Evolutionary conservation across 2,797 vertebrate species (phyloP).

Genomic region (Aldrovandia affinis): DNA sequence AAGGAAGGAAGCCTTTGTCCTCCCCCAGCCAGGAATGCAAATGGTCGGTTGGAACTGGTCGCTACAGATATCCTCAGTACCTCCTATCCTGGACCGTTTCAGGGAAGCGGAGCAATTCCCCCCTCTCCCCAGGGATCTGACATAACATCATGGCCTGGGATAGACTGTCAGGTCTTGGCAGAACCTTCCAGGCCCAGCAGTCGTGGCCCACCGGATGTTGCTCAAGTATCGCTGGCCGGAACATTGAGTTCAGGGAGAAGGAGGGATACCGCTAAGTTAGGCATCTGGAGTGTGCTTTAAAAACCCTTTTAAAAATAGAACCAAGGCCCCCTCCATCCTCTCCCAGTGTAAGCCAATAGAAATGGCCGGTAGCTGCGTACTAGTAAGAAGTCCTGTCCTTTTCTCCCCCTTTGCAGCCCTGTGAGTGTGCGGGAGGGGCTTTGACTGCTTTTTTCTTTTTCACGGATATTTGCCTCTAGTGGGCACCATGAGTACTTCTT

Average conservation of each 20-base stretch:
- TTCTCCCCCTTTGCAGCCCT: neutral
- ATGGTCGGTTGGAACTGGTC: neutral
- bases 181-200: conserved; percentile 56
- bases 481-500: neutral
- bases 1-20: neutral
- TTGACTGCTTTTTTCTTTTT: neutral
- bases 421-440: conserved; percentile 26
- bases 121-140: neutral
- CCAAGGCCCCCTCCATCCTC: neutral
- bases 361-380: conserved; percentile 36
- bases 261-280: conserved; percentile 63
- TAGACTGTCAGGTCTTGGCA: conserved; percentile 57
- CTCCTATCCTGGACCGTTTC: conserved; percentile 2
- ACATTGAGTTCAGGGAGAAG: conserved; percentile 68
- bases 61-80: neutral
- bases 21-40: neutral
- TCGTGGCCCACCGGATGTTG: conserved; percentile 62
- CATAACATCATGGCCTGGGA: conserved; percentile 62
- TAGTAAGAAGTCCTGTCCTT: neutral
- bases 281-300: conserved; percentile 61
- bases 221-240: conserved; percentile 64
- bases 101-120: conserved; percentile 28
- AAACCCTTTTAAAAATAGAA: conserved; percentile 61
- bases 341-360: neutral
- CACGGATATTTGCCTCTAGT: neutral